Evolutionary conservation across 2,888 invertebrate genomes (phyloP), one percentile per base, ranked within the genome.

Genomic region (Nemotelus nigrinus): DNA sequence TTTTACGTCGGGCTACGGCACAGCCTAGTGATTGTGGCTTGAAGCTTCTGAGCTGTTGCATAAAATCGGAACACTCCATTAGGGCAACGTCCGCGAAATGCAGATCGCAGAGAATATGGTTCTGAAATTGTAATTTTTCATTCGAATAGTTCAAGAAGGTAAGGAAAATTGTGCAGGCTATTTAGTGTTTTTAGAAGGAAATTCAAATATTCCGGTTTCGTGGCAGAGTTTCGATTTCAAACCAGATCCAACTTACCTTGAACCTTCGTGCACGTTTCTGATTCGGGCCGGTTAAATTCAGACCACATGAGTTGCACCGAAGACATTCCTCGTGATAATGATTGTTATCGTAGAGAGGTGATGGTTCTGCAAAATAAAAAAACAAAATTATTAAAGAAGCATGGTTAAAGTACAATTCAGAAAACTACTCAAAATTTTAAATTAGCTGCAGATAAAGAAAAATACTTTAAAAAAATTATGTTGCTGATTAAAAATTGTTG

Each of bases 291-390:
- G 96, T 96, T 85, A 97, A 91, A 89, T 96, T 96, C 88, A 96
- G 90, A 85, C 96, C 96, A 88, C 97, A 97, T 85, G 96, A 96
- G 90, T 96, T 96, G 93, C 97, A 97, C 85, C 95, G 94, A 85
- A 97, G 92, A 90, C 97, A 97, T 93, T 97, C 97, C 91, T 97
- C 96, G 93, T 97, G 97, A 89, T 96, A 97, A 87, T 96, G 95
- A 88, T 96, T 95, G 91, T 96, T 96, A 89, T 96, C 96, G 89
- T 96, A 96, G 83, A 96, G 88, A 82, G 95, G 95, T 81, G 96
- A 95, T 82, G 96, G 96, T 88, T 96, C 96, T 96, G 91, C 47
- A 90, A 91, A 83, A 77, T 2, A 41, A 55, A 44, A 76, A 43
- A 44, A 64, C 2, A 75, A 47, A 25, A 25, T 25, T 1, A 25